These are phyloP conservation scores for Ceryle rudis DNA, from an alignment of 2,797 vertebrate genomes.

Conservation along the genomic window DNA sequence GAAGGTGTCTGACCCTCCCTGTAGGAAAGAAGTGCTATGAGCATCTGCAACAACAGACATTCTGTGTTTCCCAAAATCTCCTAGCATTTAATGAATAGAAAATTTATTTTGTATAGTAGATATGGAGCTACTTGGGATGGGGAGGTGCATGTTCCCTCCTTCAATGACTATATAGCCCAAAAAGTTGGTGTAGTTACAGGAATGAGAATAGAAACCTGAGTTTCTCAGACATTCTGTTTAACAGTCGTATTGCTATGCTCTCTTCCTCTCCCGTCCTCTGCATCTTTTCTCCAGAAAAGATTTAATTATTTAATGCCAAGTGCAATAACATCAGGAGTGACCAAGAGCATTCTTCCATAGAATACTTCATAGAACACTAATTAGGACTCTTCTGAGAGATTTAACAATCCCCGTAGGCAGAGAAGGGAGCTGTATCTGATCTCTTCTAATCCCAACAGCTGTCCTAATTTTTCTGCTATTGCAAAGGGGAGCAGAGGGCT, in stretches of 20 bases:
- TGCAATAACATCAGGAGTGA: constrained; percentile 33
- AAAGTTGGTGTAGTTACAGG: background rate
- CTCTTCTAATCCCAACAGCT: background rate
- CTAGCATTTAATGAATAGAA: background rate
- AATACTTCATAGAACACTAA: constrained; percentile 44
- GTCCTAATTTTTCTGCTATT: background rate
- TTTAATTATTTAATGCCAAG: constrained; percentile 65
- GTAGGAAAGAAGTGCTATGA: background rate
- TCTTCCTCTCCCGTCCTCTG: background rate
- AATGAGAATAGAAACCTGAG: background rate
- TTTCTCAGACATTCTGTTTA: background rate
- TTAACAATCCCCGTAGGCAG: constrained; percentile 40
- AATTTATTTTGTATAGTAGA: no score
- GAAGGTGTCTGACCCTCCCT: background rate
- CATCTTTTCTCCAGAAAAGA: constrained; percentile 19
- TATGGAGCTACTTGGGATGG: background rate
- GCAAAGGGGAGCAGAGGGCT: background rate
- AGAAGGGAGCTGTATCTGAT: background rate
- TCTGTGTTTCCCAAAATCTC: background rate
- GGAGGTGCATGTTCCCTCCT: background rate
- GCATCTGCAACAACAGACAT: background rate
- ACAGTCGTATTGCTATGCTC: background rate
- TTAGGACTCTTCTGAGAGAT: constrained; percentile 45
- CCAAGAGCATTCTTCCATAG: constrained; percentile 36
- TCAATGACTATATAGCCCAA: background rate